A percentile compares a stretch with the other conserved stretches of the same genome.
Conservation (phyloP, 1,140 invertebrate genomes). For the roundworm (Caenorhabditis elegans) region WBcel235 BX284604.4:8687001-8687500, state of each 20-base stretch:
- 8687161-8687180: no score
- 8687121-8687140: no score
- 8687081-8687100: no score
- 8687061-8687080: not conserved
- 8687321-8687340: not conserved
- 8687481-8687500: constrained; percentile 21
- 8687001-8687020: not conserved
- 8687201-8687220: not conserved
- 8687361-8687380: constrained; percentile 14
- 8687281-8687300: not conserved
- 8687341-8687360: constrained; percentile 13
- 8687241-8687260: not conserved
- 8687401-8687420: no score
- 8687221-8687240: constrained; percentile 1
- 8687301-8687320: constrained; percentile 19
- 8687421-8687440: no score
- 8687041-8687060: not conserved
- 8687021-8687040: not conserved
- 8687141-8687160: no score
- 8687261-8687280: constrained; percentile 1
- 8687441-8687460: no score
- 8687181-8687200: no score
- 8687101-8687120: no score
- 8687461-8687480: no score
- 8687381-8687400: no score